Evolutionary conservation across 2,888 invertebrate species (phyloP).

Genomic region (Cataglyphis altisquamis): DNA sequence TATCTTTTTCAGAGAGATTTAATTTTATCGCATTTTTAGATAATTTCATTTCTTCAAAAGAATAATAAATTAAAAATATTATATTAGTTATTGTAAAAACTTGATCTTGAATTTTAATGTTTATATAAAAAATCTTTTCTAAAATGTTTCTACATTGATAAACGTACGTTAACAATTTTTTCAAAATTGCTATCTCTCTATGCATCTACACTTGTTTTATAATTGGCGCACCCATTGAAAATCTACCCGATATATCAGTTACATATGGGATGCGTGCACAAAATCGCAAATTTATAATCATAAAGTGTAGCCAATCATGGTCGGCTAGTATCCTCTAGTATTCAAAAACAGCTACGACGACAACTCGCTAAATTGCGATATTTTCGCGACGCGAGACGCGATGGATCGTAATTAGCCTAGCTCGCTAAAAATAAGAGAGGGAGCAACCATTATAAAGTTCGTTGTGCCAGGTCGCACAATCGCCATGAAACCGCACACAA

Average conservation of each 20-base stretch:
- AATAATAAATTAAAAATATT: background rate
- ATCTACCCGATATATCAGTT: background rate
- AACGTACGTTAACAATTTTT: background rate
- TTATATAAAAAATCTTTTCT: slow-evolving; percentile 1
- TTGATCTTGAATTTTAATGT: slow-evolving; percentile 17
- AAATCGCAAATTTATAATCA: slow-evolving; percentile 25
- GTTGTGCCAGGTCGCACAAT: slow-evolving; percentile 48
- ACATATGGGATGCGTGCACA: background rate
- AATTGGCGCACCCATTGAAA: background rate
- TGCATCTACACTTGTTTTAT: background rate
- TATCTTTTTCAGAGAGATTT: background rate
- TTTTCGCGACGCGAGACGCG: slow-evolving; percentile 9
- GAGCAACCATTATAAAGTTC: slow-evolving; percentile 50
- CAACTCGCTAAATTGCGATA: background rate
- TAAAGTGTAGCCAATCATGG: slow-evolving; percentile 38
- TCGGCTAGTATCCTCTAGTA: background rate
- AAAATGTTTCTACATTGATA: background rate
- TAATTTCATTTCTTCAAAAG: background rate
- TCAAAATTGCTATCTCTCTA: background rate
- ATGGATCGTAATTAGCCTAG: slow-evolving; percentile 32
- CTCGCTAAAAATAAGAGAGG: slow-evolving; percentile 33
- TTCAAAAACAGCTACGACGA: background rate
- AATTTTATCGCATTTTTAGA: background rate
- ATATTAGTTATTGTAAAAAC: background rate
- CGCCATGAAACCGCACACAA: background rate